Percentiles rank a stretch among this genome's conserved stretches.
phyloP scores from a whole-genome alignment of 1,140 invertebrate genomes.

The Antheraea mylitta region DNA sequence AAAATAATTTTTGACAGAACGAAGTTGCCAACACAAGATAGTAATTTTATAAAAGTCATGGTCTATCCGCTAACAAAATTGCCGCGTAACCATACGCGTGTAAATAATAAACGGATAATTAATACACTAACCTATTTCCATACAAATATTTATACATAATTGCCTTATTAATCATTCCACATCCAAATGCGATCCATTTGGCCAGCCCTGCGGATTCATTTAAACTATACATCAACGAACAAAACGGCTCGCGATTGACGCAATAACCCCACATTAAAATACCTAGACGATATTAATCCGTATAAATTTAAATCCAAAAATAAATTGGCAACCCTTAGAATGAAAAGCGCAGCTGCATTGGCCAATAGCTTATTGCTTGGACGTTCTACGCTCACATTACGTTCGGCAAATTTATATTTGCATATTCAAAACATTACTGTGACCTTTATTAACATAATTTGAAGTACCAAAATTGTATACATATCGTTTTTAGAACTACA shows the following conservation, averaged over 20 bases:
- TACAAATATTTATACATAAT: not conserved
- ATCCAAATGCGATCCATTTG: not conserved
- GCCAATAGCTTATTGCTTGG: conserved; percentile 68
- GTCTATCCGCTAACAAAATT: not conserved
- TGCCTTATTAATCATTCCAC: not conserved
- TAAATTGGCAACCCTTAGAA: conserved; percentile 68
- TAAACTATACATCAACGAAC: not conserved
- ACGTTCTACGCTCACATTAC: conserved; percentile 56
- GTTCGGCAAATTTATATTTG: conserved; percentile 36
- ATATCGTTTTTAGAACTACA: conserved; percentile 9
- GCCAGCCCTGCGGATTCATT: not conserved
- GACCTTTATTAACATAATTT: conserved; percentile 26
- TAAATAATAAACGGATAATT: not conserved
- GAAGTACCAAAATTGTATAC: conserved; percentile 29
- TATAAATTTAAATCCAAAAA: conserved; percentile 66
- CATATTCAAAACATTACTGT: conserved; percentile 11
- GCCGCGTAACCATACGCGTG: not conserved
- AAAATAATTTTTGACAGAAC: too few relatives aligned
- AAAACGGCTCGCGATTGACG: conserved; percentile 41
- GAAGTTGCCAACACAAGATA: too few relatives aligned
- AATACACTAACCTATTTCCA: not conserved
- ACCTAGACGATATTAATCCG: conserved; percentile 46
- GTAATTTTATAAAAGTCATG: too few relatives aligned
- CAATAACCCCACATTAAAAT: conserved; percentile 48
- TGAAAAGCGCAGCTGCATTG: conserved; percentile 57